Evolutionary conservation across 2,797 vertebrate genomes (phyloP).

Genomic region (Girardinus metallicus): DNA sequence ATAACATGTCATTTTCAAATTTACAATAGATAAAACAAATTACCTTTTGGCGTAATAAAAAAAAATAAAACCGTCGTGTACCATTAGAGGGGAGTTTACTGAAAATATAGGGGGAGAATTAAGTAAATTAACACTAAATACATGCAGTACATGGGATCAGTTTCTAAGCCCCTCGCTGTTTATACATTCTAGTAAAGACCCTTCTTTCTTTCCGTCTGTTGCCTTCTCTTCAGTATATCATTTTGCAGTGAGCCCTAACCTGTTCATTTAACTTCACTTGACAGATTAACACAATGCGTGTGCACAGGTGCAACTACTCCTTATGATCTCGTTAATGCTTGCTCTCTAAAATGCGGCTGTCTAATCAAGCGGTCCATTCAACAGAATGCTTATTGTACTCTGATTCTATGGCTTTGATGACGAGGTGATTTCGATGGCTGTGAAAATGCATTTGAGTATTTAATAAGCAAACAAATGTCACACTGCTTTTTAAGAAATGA

Average conservation of each 20-base stretch:
- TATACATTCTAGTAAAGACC: conserved; percentile 3
- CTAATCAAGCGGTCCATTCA: conserved; percentile 47
- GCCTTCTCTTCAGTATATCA: conserved; percentile 43
- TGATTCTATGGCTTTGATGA: conserved; percentile 52
- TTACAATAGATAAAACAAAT: not conserved
- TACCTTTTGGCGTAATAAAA: not conserved
- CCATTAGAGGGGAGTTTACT: not conserved
- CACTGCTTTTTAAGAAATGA: conserved; percentile 68
- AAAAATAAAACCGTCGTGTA: not conserved
- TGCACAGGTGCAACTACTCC: conserved; percentile 33
- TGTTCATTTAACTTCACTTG: conserved; percentile 47
- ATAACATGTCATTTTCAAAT: not conserved
- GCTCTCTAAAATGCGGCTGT: conserved; percentile 69
- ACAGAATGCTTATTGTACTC: conserved; percentile 45
- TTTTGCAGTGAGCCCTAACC: conserved; percentile 34
- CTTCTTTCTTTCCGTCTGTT: conserved; percentile 14
- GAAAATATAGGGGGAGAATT: not conserved
- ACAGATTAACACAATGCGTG: conserved; percentile 28
- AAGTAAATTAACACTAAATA: not conserved
- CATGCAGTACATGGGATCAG: not conserved
- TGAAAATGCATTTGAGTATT: conserved; percentile 52
- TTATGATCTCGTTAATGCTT: conserved; percentile 55
- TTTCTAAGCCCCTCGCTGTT: not conserved
- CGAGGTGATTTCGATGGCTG: conserved; percentile 52
- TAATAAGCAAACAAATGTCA: conserved; percentile 64